Evolutionary conservation across 37 sponge, comb jelly and placozoan species (phyloP).

Genomic region (Amphimedon queenslandica): DNA sequence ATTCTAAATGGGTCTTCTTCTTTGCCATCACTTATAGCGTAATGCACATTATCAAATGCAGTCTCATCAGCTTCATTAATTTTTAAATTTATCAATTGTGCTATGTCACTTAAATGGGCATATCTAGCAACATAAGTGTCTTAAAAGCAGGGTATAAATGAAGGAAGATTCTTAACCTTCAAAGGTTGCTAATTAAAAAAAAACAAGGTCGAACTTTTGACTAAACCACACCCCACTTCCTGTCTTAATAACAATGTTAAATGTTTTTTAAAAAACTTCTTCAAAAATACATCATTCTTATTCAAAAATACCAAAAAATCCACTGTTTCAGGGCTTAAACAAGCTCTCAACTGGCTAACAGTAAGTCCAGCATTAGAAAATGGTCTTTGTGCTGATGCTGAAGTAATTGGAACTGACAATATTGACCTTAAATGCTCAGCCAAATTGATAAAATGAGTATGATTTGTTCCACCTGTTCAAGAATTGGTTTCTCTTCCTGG

Average conservation of each 20-base stretch:
- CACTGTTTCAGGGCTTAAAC: conserved; percentile 1
- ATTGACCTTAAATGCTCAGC: too few relatives aligned
- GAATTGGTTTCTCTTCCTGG: background rate
- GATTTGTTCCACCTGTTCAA: conserved; percentile 17
- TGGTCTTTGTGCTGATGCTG: conserved; percentile 9
- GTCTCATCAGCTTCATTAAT: too few relatives aligned
- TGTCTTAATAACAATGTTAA: background rate
- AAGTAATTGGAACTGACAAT: conserved; percentile 16
- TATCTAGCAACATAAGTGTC: background rate
- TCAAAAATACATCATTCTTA: background rate
- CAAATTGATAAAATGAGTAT: too few relatives aligned
- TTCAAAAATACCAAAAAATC: conserved; percentile 8
- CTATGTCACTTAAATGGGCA: background rate
- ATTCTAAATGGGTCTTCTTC: too few relatives aligned
- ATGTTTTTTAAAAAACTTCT: background rate
- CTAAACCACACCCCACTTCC: background rate
- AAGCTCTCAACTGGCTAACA: conserved; percentile 2
- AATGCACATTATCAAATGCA: too few relatives aligned
- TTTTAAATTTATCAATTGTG: too few relatives aligned
- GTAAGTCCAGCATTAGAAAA: conserved; percentile 7
- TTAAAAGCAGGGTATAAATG: background rate
- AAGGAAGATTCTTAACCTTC: background rate
- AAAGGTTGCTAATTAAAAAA: background rate
- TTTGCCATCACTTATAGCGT: too few relatives aligned
- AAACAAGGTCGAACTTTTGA: background rate